These are phyloP conservation scores for Microtus richardsoni DNA, from an alignment of 2,113 vertebrate species.

Conservation along the genomic window DNA sequence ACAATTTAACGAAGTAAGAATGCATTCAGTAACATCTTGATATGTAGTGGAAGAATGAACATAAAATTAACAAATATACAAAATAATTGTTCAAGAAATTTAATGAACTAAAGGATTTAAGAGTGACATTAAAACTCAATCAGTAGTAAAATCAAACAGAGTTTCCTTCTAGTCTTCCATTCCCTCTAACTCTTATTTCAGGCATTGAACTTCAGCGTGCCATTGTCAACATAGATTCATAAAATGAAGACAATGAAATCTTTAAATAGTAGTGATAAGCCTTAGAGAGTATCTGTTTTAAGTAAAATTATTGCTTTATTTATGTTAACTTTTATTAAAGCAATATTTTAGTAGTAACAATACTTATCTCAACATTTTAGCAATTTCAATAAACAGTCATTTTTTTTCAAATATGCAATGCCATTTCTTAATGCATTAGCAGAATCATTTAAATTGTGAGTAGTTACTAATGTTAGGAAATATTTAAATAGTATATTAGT, in stretches of 20 bases:
- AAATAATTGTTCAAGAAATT: neutral
- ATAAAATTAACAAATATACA: constrained; percentile 20
- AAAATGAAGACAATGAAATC: neutral
- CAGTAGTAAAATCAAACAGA: neutral
- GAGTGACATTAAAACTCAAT: neutral
- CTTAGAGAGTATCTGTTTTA: constrained; percentile 58
- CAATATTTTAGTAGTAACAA: constrained; percentile 29
- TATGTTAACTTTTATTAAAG: constrained; percentile 61
- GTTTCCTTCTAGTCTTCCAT: neutral
- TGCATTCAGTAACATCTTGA: neutral
- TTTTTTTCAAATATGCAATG: neutral
- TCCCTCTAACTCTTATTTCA: neutral
- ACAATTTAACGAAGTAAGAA: neutral
- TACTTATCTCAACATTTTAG: constrained; percentile 35
- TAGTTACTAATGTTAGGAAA: constrained; percentile 52
- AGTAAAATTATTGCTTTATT: constrained; percentile 66
- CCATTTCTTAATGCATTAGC: constrained; percentile 43
- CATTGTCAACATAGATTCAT: neutral
- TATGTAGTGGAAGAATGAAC: neutral
- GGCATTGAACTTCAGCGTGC: neutral
- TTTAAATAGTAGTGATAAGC: constrained; percentile 47
- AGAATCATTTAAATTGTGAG: constrained; percentile 40
- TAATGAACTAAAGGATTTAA: constrained; percentile 33
- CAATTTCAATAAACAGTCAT: neutral
- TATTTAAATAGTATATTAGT: constrained; percentile 10